Evolutionary conservation across 2,888 invertebrate genomes (phyloP).

Genomic region (Dryococelus australis): DNA sequence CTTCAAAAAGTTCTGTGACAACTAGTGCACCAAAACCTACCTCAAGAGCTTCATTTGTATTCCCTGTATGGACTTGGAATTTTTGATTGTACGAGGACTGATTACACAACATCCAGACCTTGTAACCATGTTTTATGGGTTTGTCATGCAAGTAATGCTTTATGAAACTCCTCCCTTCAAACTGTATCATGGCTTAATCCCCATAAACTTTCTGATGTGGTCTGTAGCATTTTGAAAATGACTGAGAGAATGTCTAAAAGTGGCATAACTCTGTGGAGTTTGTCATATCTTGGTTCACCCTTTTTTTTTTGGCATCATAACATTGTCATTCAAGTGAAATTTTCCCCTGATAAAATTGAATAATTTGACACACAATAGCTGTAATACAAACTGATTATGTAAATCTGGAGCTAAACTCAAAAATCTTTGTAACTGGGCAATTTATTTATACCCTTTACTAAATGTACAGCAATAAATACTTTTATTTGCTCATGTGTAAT

Average conservation of each 20-base stretch:
- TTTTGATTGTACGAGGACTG: not conserved
- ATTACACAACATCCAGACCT: not conserved
- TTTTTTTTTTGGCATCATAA: not conserved
- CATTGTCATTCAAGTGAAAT: too few species aligned
- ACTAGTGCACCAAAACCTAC: not conserved
- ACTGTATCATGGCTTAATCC: not conserved
- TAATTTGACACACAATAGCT: too few species aligned
- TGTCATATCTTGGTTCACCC: not conserved
- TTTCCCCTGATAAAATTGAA: too few species aligned
- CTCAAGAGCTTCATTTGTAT: not conserved
- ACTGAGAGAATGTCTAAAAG: not conserved
- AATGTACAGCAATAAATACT: too few species aligned
- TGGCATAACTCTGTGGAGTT: not conserved
- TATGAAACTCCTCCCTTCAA: not conserved
- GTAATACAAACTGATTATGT: too few species aligned
- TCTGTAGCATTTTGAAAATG: not conserved
- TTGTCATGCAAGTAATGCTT: not conserved
- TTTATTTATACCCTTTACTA: too few species aligned
- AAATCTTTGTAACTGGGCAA: too few species aligned
- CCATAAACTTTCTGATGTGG: not conserved
- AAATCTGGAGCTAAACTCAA: too few species aligned
- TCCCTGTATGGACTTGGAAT: not conserved
- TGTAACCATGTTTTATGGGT: not conserved
- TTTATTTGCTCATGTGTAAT: too few species aligned
- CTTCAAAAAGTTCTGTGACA: not conserved